phyloP scores from a whole-genome alignment of 2,888 invertebrate species.

The Pachydiplax longipennis region DNA sequence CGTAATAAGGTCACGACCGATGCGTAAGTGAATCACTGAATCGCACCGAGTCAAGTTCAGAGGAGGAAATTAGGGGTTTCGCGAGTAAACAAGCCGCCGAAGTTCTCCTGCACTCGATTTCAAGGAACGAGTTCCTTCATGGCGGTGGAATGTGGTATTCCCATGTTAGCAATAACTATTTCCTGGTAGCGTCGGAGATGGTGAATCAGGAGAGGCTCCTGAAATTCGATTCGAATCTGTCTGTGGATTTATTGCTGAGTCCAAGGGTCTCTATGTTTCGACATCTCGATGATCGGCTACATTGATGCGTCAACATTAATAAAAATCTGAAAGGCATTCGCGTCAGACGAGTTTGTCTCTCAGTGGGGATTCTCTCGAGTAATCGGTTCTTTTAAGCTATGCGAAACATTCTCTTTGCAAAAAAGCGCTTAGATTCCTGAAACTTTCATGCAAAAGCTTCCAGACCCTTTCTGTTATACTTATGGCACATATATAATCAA shows the following conservation, averaged over 20 bases:
- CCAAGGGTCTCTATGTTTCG: background rate
- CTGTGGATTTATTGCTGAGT: background rate
- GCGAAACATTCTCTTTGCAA: too few species aligned
- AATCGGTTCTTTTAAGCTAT: too few species aligned
- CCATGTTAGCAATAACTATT: slow-evolving; percentile 36
- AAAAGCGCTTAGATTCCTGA: too few species aligned
- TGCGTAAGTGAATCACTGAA: too few species aligned
- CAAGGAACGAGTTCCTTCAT: slow-evolving; percentile 17
- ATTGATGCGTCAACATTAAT: too few species aligned
- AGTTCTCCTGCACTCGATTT: slow-evolving; percentile 20
- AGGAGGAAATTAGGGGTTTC: background rate
- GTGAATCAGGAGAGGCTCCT: background rate
- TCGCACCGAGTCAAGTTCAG: background rate
- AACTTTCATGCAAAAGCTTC: too few species aligned
- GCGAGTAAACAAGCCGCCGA: slow-evolving; percentile 20
- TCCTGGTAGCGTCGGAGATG: background rate
- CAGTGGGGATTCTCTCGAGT: too few species aligned
- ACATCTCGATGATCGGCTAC: background rate
- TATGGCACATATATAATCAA: too few species aligned
- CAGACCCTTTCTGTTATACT: too few species aligned
- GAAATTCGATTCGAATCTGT: background rate
- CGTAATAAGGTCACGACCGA: too few species aligned
- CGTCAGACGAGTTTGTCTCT: too few species aligned
- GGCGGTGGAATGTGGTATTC: slow-evolving; percentile 30
- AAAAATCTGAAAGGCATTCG: too few species aligned